A percentile compares a stretch with the other conserved stretches of the same genome.
phyloP scores from a whole-genome alignment of 2,797 vertebrate genomes.

The Staurois parvus region DNA sequence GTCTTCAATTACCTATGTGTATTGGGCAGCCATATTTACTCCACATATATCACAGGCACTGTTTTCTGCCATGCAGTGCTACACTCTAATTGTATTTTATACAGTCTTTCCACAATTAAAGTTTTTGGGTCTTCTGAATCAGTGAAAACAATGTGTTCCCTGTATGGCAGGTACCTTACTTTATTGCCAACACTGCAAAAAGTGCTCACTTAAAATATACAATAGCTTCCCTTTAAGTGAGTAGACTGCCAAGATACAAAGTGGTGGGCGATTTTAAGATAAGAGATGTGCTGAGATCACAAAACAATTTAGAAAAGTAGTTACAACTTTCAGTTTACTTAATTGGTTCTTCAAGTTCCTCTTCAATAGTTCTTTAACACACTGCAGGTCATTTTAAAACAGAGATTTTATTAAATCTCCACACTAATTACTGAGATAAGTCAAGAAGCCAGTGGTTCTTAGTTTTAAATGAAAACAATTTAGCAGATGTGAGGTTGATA shows the following conservation, averaged over 20 bases:
- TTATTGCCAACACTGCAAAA: conserved; percentile 11
- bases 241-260: conserved; percentile 42
- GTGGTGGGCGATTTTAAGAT: conserved; percentile 22
- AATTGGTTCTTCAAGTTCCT: conserved; percentile 31
- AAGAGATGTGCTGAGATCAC: conserved; percentile 47
- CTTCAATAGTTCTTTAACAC: conserved; percentile 11
- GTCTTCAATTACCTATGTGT: no score
- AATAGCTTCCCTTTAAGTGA: background rate
- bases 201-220: background rate
- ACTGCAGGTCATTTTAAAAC: background rate
- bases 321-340: conserved; percentile 41
- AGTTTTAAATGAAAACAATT: conserved; percentile 8
- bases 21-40: no score
- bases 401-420: conserved; percentile 15
- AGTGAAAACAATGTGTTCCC: no score
- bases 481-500: background rate
- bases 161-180: background rate
- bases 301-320: conserved; percentile 48
- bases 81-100: no score
- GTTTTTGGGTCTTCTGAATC: background rate
- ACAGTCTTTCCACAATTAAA: no score
- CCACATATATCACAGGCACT: no score
- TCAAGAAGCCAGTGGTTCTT: background rate
- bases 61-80: no score
- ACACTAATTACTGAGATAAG: conserved; percentile 9